Percentiles rank a stretch among this genome's conserved stretches.
These are phyloP conservation scores for Prunella himalayana DNA, from an alignment of 2,113 vertebrate species.

Conservation along the genomic window DNA sequence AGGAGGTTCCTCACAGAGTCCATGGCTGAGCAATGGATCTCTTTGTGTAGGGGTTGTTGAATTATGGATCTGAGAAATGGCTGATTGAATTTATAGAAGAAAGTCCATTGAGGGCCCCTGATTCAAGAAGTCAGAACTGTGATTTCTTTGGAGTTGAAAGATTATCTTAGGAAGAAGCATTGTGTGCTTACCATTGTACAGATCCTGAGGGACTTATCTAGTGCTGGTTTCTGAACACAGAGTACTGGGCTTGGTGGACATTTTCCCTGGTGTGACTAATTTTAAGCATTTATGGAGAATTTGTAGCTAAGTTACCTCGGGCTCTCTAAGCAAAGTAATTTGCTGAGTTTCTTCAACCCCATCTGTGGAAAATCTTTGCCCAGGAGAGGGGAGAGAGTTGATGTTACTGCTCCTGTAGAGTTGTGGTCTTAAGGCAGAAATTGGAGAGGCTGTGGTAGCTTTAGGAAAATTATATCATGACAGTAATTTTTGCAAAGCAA, in stretches of 20 bases:
- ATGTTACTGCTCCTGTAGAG: not conserved
- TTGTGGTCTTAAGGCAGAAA: not conserved
- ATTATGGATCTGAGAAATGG: not conserved
- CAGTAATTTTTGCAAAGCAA: not conserved
- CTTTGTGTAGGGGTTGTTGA: not conserved
- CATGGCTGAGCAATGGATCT: not conserved
- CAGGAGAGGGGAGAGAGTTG: not conserved
- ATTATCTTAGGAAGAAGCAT: not conserved
- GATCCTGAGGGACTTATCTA: not conserved
- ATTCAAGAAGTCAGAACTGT: not conserved
- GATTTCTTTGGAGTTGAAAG: not conserved
- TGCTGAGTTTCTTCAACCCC: not conserved
- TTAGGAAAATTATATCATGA: not conserved
- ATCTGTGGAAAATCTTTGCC: not conserved
- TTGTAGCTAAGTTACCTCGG: not conserved
- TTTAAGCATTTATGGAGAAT: not conserved
- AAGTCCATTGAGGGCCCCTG: not conserved
- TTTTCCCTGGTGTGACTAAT: not conserved
- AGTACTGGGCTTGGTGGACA: not conserved
- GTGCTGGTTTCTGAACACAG: not conserved
- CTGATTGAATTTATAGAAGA: not conserved
- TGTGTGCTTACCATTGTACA: not conserved
- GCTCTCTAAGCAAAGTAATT: not conserved
- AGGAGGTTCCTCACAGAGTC: not conserved
- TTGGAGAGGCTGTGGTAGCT: not conserved